phyloP scores from a whole-genome alignment of 2,888 invertebrate genomes.

The Xanthorhoe spadicearia region DNA sequence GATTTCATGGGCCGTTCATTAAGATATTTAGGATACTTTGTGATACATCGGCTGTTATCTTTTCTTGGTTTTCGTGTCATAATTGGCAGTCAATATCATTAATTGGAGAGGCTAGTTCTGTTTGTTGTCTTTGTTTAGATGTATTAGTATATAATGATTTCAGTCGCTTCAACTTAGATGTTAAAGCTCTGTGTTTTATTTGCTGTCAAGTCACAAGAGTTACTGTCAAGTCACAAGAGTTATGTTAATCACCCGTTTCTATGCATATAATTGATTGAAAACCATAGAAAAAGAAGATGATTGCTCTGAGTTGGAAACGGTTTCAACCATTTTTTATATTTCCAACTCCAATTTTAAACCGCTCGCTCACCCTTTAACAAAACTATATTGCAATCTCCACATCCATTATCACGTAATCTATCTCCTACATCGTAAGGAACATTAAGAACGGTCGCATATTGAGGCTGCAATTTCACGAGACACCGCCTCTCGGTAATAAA shows the following conservation, averaged over 20 bases:
- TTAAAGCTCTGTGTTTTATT: too few species aligned
- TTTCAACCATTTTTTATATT: too few species aligned
- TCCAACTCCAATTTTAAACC: not conserved
- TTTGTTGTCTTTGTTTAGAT: conserved; percentile 6
- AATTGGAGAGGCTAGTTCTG: conserved; percentile 18
- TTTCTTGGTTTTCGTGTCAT: conserved; percentile 5
- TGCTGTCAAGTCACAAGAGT: too few species aligned
- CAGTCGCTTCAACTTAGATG: too few species aligned
- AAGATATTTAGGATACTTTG: conserved; percentile 51
- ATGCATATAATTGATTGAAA: too few species aligned
- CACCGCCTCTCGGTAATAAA: conserved; percentile 70
- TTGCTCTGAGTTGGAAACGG: too few species aligned
- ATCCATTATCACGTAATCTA: conserved; percentile 47
- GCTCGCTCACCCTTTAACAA: conserved; percentile 1
- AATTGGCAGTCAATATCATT: conserved; percentile 15
- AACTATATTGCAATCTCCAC: conserved; percentile 31
- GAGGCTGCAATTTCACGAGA: conserved; percentile 68
- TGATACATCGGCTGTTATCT: conserved; percentile 25
- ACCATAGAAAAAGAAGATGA: too few species aligned
- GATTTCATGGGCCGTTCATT: conserved; percentile 73
- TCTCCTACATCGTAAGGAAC: conserved; percentile 40
- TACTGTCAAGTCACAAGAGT: too few species aligned
- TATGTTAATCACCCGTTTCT: too few species aligned
- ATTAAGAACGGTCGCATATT: conserved; percentile 62
- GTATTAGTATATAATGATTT: not conserved